phyloP scores from a whole-genome alignment of 2,888 invertebrate genomes.

The Artemia sinica region DNA sequence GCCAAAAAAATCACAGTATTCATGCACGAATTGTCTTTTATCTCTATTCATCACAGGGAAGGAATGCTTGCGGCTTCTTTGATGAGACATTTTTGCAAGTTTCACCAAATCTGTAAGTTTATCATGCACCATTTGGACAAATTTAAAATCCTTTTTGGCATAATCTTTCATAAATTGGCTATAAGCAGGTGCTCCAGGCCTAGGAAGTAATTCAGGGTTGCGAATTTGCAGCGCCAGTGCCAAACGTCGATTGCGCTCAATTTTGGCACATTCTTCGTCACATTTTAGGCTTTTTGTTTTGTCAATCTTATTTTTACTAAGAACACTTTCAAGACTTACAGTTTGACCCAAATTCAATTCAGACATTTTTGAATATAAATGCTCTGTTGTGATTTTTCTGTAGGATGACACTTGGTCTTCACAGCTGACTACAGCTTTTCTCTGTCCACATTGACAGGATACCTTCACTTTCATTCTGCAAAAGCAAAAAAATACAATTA shows the following conservation, averaged over 20 bases:
- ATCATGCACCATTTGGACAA: conserved; percentile 66
- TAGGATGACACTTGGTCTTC: conserved; percentile 53
- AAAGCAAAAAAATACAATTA: neutral
- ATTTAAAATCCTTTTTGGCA: conserved; percentile 58
- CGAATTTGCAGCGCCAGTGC: conserved; percentile 81
- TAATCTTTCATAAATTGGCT: conserved; percentile 65
- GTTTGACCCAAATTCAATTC: conserved; percentile 53
- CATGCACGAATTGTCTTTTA: conserved; percentile 79
- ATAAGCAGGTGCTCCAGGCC: conserved; percentile 56
- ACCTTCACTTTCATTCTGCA: conserved; percentile 18
- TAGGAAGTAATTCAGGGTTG: conserved; percentile 57
- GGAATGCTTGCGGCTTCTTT: conserved; percentile 61
- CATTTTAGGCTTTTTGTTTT: conserved; percentile 53
- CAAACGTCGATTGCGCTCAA: conserved; percentile 70
- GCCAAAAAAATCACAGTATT: conserved; percentile 84
- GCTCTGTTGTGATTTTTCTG: conserved; percentile 51
- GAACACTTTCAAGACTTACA: conserved; percentile 45
- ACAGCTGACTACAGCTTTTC: conserved; percentile 51
- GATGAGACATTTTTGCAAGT: conserved; percentile 62
- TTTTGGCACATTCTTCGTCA: conserved; percentile 70
- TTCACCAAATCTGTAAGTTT: conserved; percentile 67
- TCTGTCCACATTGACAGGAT: conserved; percentile 62
- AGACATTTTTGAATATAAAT: conserved; percentile 61
- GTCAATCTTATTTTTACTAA: conserved; percentile 21
- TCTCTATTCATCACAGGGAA: conserved; percentile 86